A percentile compares a stretch with the other conserved stretches of the same genome.
These are phyloP conservation scores for Monomorium pharaonis DNA, from an alignment of 1,140 invertebrate species.

Conservation along the genomic window DNA sequence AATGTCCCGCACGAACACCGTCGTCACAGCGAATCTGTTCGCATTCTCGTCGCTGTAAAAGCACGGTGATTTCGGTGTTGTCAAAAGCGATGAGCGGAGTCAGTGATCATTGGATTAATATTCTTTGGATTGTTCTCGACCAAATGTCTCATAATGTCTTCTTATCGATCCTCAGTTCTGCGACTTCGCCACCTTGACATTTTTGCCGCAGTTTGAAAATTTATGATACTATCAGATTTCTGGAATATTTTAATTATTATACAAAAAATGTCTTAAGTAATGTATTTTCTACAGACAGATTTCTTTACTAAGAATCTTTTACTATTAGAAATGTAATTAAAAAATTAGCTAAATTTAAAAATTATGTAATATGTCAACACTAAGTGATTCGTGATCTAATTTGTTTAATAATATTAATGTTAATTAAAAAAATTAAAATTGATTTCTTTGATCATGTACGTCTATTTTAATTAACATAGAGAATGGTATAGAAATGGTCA, in stretches of 20 bases:
- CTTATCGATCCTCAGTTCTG: conserved; percentile 1
- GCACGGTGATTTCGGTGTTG: neutral
- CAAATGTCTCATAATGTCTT: neutral
- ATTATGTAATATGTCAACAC: neutral
- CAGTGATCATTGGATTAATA: neutral
- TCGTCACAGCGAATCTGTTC: neutral
- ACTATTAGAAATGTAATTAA: neutral
- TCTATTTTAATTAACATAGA: neutral
- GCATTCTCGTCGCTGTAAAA: neutral
- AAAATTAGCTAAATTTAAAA: neutral
- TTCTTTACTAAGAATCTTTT: neutral
- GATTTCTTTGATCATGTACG: neutral
- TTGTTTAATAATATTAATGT: neutral
- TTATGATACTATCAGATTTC: neutral
- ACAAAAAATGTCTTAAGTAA: neutral
- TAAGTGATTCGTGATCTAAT: neutral
- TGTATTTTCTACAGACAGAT: neutral
- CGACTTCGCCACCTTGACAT: neutral
- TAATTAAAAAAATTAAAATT: neutral
- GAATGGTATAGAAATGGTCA: neutral
- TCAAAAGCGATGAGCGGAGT: neutral
- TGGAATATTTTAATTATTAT: neutral
- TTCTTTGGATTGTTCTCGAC: neutral
- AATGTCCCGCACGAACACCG: conserved; percentile 28
- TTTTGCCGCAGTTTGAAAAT: neutral